Percentiles rank a stretch among this genome's conserved stretches.
Evolutionary conservation across 2,113 vertebrate genomes (phyloP).

Genomic region (Puma concolor): DNA sequence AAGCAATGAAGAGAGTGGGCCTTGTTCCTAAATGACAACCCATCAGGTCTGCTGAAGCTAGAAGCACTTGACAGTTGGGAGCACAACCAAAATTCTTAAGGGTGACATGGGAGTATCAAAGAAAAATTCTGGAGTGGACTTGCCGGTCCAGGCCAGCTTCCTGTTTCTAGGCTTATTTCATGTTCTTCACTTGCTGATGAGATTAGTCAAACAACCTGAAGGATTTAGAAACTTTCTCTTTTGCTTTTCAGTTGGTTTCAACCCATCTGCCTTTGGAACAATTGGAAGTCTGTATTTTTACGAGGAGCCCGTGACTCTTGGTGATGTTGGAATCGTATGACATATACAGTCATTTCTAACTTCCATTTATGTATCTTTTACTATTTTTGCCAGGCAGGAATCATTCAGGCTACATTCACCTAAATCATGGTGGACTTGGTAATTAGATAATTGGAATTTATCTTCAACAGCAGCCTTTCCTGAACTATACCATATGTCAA

Average conservation of each 20-base stretch:
- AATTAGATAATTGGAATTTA: conserved; percentile 22
- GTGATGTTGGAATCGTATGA: neutral
- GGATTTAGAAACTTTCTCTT: neutral
- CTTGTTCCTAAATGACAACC: neutral
- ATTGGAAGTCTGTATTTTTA: neutral
- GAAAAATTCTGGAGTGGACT: neutral
- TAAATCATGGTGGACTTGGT: neutral
- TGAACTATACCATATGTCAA: neutral
- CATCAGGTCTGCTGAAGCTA: neutral
- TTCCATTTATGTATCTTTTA: neutral
- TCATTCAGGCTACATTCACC: neutral
- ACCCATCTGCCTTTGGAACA: neutral
- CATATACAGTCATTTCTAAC: neutral
- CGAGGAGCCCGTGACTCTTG: neutral
- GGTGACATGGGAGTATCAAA: neutral
- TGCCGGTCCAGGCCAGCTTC: neutral
- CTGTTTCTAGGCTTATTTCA: neutral
- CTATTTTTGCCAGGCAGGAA: neutral
- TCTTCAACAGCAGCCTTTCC: neutral
- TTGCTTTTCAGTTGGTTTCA: neutral
- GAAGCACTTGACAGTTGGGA: neutral
- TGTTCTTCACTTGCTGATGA: neutral
- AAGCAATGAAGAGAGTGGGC: neutral
- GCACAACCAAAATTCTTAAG: neutral
- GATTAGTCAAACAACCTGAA: neutral